Conservation (phyloP, 2,113 vertebrate genomes). For the Actenoides hombroni region DNA sequence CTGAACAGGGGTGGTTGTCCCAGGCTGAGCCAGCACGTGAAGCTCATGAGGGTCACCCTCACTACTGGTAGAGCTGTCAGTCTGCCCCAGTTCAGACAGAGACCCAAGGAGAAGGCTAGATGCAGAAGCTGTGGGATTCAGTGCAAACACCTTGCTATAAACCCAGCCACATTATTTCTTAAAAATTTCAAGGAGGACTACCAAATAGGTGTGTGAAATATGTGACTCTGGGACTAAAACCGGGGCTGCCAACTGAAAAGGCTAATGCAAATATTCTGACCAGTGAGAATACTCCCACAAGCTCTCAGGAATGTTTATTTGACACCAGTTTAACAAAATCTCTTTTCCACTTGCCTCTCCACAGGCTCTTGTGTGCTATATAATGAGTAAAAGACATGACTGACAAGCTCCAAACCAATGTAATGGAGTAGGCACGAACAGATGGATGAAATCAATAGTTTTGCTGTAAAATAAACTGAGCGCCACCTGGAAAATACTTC, state of each 20-base stretch:
- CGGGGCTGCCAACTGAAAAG: not conserved
- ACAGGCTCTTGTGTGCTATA: accelerated
- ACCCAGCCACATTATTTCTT: not conserved
- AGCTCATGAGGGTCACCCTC: not conserved
- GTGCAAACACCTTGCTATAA: not conserved
- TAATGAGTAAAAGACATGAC: not conserved
- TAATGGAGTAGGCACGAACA: not conserved
- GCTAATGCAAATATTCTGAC: not conserved
- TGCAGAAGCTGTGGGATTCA: not conserved
- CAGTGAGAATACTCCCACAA: not conserved
- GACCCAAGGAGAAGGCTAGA: not conserved
- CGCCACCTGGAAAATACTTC: conserved; percentile 26
- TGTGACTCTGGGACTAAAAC: not conserved
- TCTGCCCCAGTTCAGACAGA: not conserved
- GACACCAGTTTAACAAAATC: not conserved
- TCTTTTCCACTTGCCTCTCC: not conserved
- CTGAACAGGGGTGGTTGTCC: not conserved
- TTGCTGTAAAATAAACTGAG: conserved; percentile 24
- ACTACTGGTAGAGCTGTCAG: not conserved
- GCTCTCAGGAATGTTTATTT: not conserved
- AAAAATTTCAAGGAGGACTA: not conserved
- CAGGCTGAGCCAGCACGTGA: not conserved
- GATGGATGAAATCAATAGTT: conserved; percentile 26
- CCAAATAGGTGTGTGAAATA: not conserved
- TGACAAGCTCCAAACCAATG: not conserved